Base-by-base conservation (phyloP, 2,888 invertebrate species). In the Liposcelis brunnea region DNA sequence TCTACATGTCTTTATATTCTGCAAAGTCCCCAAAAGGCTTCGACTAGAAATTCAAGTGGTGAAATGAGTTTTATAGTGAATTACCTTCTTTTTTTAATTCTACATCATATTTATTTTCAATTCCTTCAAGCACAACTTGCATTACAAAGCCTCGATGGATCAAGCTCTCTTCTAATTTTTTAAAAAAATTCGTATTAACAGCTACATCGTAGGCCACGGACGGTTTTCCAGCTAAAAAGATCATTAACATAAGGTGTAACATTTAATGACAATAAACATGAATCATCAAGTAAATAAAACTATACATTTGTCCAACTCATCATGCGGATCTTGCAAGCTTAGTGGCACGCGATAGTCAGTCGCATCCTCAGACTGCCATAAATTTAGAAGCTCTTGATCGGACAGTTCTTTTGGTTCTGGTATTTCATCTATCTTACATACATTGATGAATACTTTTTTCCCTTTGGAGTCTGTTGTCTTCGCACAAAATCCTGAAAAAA, bases 251-350 rank as follows among this genome's bases (percentile, higher is more conserved):
- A 16, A 19, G 11, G 2, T 16, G 10, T 19, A 2, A 3, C 6
- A 40, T 26, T 26, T 26, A 26, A 8, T 26, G 8, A 26, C 4
- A 26, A 26, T 6, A 26, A 26, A 26, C 4, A 26, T 6, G 8
- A n/a, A n/a, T n/a, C n/a, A n/a, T n/a, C n/a, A n/a, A n/a, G n/a
- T n/a, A n/a, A n/a, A n/a, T n/a, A n/a, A n/a, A n/a, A n/a, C n/a
- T n/a, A n/a, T n/a, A 69, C 72, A 70, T 60, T 85, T 89, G 59
- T 90, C 90, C 16, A 67, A 63, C 56, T 86, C 87, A 5, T 71
- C 70, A 53, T 80, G 77, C 3, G 82, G 75, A 57, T 81, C 80
- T 0, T 89, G 89, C 51, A 93, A 80, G 59, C 90, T 90, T 84
- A 93, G 84, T 0, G 91, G 91, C 37, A 93, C 77, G 49, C 80